Evolutionary conservation across 2,888 invertebrate species (phyloP).

Genomic region (Mystacides longicornis): DNA sequence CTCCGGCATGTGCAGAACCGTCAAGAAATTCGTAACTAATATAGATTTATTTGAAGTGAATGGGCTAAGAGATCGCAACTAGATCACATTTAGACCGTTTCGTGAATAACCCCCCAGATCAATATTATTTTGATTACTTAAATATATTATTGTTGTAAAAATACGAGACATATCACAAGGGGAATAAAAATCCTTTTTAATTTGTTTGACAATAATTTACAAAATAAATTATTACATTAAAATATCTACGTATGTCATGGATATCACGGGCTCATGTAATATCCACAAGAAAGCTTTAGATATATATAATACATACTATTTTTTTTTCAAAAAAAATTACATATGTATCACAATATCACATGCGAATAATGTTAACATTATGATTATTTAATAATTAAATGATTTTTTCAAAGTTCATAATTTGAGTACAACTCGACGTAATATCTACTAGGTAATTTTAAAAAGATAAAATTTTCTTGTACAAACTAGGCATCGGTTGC

Average conservation of each 20-base stretch:
- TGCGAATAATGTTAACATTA: neutral
- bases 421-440: neutral
- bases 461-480: too few species aligned
- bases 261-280: slow-evolving; percentile 25
- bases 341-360: neutral
- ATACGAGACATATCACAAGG: neutral
- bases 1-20: too few species aligned
- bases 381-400: neutral
- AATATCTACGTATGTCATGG: slow-evolving; percentile 7
- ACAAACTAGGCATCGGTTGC: too few species aligned
- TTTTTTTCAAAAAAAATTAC: neutral
- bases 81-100: too few species aligned
- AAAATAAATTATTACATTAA: neutral
- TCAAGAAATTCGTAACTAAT: too few species aligned
- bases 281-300: slow-evolving; percentile 17
- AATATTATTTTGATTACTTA: too few species aligned
- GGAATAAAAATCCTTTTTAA: too few species aligned
- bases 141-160: neutral
- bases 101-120: too few species aligned
- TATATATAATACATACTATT: neutral
- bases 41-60: too few species aligned
- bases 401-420: neutral
- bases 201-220: too few species aligned
- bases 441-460: too few species aligned
- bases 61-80: too few species aligned